These are phyloP conservation scores for Bellardia bayeri DNA, from an alignment of 2,888 invertebrate species.

Conservation along the genomic window DNA sequence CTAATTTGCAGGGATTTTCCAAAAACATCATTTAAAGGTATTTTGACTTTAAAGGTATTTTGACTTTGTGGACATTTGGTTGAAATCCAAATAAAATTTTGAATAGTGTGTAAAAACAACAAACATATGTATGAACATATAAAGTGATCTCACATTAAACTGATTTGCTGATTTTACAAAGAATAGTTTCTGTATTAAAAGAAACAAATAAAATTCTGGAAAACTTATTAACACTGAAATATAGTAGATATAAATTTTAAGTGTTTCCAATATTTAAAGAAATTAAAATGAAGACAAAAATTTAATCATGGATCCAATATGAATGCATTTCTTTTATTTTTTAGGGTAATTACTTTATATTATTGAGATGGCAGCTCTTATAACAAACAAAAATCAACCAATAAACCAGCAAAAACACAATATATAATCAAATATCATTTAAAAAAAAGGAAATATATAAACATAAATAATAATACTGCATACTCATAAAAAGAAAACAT, in stretches of 20 bases:
- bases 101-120: too few species aligned
- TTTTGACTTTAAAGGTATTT: too few species aligned
- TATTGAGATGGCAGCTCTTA: conserved; percentile 46
- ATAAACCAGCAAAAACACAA: conserved; percentile 7
- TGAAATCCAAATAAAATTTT: too few species aligned
- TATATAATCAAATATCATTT: conserved; percentile 27
- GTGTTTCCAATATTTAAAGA: background rate
- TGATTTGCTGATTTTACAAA: too few species aligned
- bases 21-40: too few species aligned
- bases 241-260: background rate
- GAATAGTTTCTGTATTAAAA: too few species aligned
- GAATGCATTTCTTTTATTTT: conserved; percentile 47
- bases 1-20: too few species aligned
- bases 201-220: too few species aligned
- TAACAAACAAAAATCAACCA: conserved; percentile 17
- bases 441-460: background rate
- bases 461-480: background rate
- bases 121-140: too few species aligned
- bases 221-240: too few species aligned
- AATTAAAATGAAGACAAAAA: background rate
- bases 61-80: too few species aligned
- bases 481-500: background rate
- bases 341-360: background rate
- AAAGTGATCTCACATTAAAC: too few species aligned
- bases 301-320: conserved; percentile 51